A percentile compares a stretch with the other conserved stretches of the same genome.
These are phyloP conservation scores for Colletes gigas DNA, from an alignment of 1,140 invertebrate genomes.

Conservation along the genomic window DNA sequence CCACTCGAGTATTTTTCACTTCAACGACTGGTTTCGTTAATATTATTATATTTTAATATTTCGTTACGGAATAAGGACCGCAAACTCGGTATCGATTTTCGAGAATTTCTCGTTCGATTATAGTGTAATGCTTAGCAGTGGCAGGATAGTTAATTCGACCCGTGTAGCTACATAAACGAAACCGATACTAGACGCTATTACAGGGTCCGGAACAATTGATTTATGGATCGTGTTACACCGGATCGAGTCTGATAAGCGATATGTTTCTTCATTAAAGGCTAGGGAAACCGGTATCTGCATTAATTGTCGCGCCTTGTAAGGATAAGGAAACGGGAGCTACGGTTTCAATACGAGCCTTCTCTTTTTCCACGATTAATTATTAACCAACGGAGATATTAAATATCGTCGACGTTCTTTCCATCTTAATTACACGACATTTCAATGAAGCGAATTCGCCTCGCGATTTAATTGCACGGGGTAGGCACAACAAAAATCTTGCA, in stretches of 20 bases:
- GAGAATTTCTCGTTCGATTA: not conserved
- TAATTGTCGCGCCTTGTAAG: slow-evolving; percentile 29
- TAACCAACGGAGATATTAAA: not conserved
- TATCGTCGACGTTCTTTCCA: not conserved
- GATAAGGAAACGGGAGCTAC: not conserved
- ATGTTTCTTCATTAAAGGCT: slow-evolving; percentile 30
- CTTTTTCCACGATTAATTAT: not conserved
- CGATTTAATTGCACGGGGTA: not conserved
- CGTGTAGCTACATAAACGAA: slow-evolving; percentile 1
- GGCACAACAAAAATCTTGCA: no score
- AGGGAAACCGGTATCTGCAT: not conserved
- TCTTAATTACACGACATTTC: slow-evolving; percentile 14
- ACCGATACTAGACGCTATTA: slow-evolving; percentile 6
- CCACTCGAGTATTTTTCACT: no score
- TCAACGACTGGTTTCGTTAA: no score
- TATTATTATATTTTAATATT: no score
- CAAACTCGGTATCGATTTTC: not conserved
- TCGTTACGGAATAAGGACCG: no score
- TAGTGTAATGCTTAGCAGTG: not conserved
- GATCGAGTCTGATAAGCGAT: slow-evolving; percentile 43
- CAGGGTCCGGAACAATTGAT: slow-evolving; percentile 45
- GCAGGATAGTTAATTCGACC: slow-evolving; percentile 3
- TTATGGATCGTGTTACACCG: slow-evolving; percentile 47
- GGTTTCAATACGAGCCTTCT: not conserved
- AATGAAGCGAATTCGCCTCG: slow-evolving; percentile 8